phyloP scores from a whole-genome alignment of 2,797 vertebrate species.

The Chiloscyllium punctatum region DNA sequence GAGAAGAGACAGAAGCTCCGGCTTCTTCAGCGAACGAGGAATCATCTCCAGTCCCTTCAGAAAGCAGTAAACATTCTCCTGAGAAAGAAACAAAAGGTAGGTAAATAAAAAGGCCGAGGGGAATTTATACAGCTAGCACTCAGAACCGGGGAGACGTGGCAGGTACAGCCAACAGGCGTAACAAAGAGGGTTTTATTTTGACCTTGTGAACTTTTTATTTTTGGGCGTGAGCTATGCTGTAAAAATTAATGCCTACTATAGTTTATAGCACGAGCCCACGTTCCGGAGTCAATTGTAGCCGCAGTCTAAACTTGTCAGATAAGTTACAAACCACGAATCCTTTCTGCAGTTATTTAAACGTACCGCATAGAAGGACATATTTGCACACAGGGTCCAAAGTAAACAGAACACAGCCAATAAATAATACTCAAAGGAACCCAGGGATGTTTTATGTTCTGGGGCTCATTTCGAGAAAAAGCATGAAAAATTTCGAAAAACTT shows the following conservation, averaged over 20 bases:
- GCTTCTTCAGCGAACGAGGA: slow-evolving; percentile 79
- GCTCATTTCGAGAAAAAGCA: not conserved
- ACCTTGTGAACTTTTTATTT: slow-evolving; percentile 66
- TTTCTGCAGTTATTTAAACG: slow-evolving; percentile 26
- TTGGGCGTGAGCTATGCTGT: slow-evolving; percentile 60
- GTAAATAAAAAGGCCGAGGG: slow-evolving; percentile 45
- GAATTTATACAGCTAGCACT: slow-evolving; percentile 37
- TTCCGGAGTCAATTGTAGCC: slow-evolving; percentile 29
- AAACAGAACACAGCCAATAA: slow-evolving; percentile 69
- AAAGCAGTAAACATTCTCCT: slow-evolving; percentile 73
- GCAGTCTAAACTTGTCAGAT: slow-evolving; percentile 40
- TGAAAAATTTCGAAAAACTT: not conserved
- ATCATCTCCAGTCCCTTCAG: slow-evolving; percentile 80
- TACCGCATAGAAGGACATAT: slow-evolving; percentile 62
- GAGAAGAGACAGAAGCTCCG: slow-evolving; percentile 71
- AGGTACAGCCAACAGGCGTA: slow-evolving; percentile 31
- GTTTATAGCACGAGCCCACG: slow-evolving; percentile 45
- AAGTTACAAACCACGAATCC: slow-evolving; percentile 42
- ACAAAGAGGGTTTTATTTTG: slow-evolving; percentile 46
- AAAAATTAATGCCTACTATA: slow-evolving; percentile 59
- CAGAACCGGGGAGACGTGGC: slow-evolving; percentile 37
- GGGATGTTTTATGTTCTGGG: slow-evolving; percentile 66
- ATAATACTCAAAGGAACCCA: slow-evolving; percentile 67
- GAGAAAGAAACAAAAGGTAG: slow-evolving; percentile 86
- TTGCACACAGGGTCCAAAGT: slow-evolving; percentile 67